A percentile compares a stretch with the other conserved stretches of the same genome.
These are phyloP conservation scores for Ypsolopha sequella DNA, from an alignment of 2,888 invertebrate genomes.

Conservation along the genomic window DNA sequence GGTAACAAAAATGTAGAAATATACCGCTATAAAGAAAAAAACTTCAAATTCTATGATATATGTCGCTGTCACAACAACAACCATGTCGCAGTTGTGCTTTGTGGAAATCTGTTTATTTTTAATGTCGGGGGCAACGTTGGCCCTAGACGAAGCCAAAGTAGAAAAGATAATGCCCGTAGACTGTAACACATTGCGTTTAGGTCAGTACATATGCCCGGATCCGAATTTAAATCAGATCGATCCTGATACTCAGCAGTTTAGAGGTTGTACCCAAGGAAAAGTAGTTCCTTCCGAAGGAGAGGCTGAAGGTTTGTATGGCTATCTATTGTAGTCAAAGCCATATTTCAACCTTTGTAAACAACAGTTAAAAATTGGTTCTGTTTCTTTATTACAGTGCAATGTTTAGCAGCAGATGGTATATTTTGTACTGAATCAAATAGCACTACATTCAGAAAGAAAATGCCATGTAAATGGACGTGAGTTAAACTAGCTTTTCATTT, in stretches of 20 bases:
- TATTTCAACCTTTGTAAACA: not conserved
- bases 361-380: not conserved
- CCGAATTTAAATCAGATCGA: conserved; percentile 84
- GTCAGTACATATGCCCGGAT: conserved; percentile 88
- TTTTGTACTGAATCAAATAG: conserved; percentile 85
- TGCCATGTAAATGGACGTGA: conserved; percentile 97
- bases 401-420: conserved; percentile 86
- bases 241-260: conserved; percentile 88
- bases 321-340: not conserved
- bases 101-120: conserved; percentile 17
- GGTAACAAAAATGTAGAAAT: too few relatives aligned
- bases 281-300: conserved; percentile 75
- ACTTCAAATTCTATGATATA: not conserved
- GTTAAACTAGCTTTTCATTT: conserved; percentile 49
- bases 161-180: conserved; percentile 59
- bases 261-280: conserved; percentile 76
- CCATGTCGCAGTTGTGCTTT: conserved; percentile 9
- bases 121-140: conserved; percentile 19
- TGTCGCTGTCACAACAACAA: not conserved
- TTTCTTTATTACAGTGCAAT: conserved; percentile 73
- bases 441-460: conserved; percentile 82
- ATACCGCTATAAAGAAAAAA: too few relatives aligned
- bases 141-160: conserved; percentile 40
- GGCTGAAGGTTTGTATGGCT: conserved; percentile 74
- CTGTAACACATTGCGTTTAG: conserved; percentile 80